A percentile compares a stretch with the other conserved stretches of the same genome.
Evolutionary conservation across 2,797 vertebrate species (phyloP).

Genomic region (Onychomys leucogaster): DNA sequence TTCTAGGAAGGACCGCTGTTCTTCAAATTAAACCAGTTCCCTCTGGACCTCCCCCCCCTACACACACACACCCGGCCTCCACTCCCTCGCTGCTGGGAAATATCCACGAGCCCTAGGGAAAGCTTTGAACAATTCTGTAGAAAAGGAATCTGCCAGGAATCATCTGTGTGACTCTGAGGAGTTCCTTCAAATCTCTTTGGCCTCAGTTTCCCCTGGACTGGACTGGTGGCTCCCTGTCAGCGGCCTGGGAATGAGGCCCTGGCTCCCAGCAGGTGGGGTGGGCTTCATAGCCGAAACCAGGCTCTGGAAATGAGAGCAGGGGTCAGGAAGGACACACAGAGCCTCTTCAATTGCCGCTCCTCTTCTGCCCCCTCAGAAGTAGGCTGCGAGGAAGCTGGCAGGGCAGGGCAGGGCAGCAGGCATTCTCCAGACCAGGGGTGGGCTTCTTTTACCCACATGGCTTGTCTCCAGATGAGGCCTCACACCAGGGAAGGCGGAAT

Average conservation of each 20-base stretch:
- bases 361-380: background rate
- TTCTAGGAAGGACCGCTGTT: background rate
- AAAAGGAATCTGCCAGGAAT: background rate
- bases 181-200: background rate
- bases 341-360: background rate
- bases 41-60: background rate
- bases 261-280: background rate
- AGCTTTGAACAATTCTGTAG: background rate
- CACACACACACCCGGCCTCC: background rate
- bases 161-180: background rate
- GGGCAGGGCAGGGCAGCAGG: background rate
- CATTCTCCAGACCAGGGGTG: background rate
- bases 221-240: background rate
- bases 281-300: background rate
- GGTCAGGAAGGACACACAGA: background rate
- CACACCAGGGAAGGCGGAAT: background rate
- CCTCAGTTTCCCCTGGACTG: conserved; percentile 32
- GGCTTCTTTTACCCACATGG: background rate
- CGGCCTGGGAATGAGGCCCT: background rate
- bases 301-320: background rate
- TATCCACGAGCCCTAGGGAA: background rate
- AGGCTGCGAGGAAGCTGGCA: background rate
- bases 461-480: conserved; percentile 43
- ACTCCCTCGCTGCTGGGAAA: background rate
- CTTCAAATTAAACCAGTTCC: background rate